Evolutionary conservation across 2,113 vertebrate species (phyloP).

Genomic region (Rhineura floridana): DNA sequence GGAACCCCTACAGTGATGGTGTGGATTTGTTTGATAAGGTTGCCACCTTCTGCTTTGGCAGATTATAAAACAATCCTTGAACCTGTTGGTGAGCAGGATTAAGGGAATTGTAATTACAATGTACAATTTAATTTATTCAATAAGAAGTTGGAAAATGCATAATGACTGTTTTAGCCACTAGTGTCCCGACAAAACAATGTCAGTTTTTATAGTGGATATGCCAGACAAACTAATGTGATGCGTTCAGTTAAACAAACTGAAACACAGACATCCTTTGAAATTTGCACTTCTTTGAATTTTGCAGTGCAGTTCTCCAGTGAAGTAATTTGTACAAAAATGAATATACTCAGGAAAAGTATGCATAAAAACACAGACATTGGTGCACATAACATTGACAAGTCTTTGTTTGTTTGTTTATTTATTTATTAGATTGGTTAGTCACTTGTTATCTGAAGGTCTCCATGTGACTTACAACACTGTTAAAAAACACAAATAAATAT

Average conservation of each 20-base stretch:
- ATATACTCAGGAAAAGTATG: too few relatives aligned
- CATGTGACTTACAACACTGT: too few relatives aligned
- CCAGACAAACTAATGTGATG: background rate
- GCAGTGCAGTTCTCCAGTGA: too few relatives aligned
- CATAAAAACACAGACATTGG: too few relatives aligned
- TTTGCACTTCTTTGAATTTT: too few relatives aligned
- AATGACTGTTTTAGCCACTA: background rate
- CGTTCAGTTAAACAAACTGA: background rate
- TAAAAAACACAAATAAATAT: too few relatives aligned
- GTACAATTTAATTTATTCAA: background rate
- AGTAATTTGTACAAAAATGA: too few relatives aligned
- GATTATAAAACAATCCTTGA: background rate
- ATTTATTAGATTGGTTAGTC: too few relatives aligned
- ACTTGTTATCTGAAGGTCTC: too few relatives aligned
- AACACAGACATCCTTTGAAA: too few relatives aligned
- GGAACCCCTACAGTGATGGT: background rate
- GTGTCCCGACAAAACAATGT: background rate
- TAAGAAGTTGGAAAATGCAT: background rate
- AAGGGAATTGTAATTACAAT: background rate
- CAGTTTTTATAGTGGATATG: background rate
- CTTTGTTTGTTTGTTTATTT: too few relatives aligned
- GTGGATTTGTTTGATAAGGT: background rate
- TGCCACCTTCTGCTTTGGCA: background rate
- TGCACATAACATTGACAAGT: too few relatives aligned
- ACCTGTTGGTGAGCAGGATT: background rate